A percentile compares a stretch with the other conserved stretches of the same genome.
Evolutionary conservation across 2,113 vertebrate genomes (phyloP).

Genomic region (Cottus gobio): DNA sequence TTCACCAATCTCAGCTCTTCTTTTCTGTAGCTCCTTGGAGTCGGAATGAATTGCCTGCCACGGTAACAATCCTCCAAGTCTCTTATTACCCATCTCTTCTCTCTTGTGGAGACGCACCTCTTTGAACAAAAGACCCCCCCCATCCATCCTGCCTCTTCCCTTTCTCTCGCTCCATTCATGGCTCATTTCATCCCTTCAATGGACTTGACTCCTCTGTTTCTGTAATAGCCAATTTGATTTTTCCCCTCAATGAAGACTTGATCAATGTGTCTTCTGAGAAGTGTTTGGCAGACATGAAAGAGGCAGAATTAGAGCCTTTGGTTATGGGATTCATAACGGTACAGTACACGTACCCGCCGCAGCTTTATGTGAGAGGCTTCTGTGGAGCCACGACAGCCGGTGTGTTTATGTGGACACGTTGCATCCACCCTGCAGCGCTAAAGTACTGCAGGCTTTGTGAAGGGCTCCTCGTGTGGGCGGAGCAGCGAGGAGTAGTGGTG

Average conservation of each 20-base stretch:
- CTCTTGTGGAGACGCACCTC: slow-evolving; percentile 66
- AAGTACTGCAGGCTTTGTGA: background rate
- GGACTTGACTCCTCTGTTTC: slow-evolving; percentile 74
- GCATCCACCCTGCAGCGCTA: background rate
- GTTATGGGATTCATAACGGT: slow-evolving; percentile 43
- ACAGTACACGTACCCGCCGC: background rate
- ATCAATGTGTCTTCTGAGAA: slow-evolving; percentile 75
- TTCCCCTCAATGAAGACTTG: slow-evolving; percentile 74
- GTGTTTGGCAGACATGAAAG: slow-evolving; percentile 66
- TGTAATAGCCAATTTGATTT: slow-evolving; percentile 81
- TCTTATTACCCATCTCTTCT: slow-evolving; percentile 77
- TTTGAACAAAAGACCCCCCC: slow-evolving; percentile 73
- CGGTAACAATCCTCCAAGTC: slow-evolving; percentile 76
- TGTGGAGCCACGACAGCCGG: background rate
- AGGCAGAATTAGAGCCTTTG: slow-evolving; percentile 55
- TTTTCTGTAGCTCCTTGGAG: slow-evolving; percentile 62
- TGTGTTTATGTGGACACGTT: slow-evolving; percentile 23
- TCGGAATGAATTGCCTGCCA: slow-evolving; percentile 78
- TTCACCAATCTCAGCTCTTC: slow-evolving; percentile 61
- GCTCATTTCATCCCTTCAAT: slow-evolving; percentile 78
- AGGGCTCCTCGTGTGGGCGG: slow-evolving; percentile 1
- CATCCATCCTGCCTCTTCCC: slow-evolving; percentile 60
- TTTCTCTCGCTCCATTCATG: slow-evolving; percentile 70
- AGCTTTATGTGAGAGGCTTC: slow-evolving; percentile 34
- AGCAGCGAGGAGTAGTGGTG: background rate